These are phyloP conservation scores for Sogatella furcifera DNA, from an alignment of 1,140 invertebrate genomes.

Conservation along the genomic window DNA sequence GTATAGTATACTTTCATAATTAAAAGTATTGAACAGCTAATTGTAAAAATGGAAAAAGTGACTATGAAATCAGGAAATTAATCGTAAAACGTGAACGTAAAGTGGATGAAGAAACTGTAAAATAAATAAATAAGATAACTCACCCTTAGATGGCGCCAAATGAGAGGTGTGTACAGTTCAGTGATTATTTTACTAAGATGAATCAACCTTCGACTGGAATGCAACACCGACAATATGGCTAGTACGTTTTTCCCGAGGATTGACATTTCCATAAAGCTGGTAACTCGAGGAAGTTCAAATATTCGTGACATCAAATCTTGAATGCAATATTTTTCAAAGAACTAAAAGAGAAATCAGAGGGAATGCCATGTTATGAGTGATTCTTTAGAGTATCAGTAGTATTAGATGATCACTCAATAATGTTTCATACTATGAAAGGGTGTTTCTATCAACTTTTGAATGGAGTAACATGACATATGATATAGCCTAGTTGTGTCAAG, in stretches of 20 bases:
- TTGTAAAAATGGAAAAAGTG: too few relatives aligned
- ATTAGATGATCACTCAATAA: too few relatives aligned
- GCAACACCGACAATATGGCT: slow-evolving; percentile 16
- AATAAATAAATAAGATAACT: not conserved
- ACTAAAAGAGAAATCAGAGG: slow-evolving; percentile 2
- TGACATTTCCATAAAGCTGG: slow-evolving; percentile 4
- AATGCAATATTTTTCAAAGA: slow-evolving; percentile 18
- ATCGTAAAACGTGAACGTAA: not conserved
- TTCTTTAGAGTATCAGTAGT: too few relatives aligned
- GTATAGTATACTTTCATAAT: too few relatives aligned
- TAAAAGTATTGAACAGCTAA: too few relatives aligned
- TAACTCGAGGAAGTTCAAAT: slow-evolving; percentile 12
- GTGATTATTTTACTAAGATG: slow-evolving; percentile 21
- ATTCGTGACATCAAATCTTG: slow-evolving; percentile 20
- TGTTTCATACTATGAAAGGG: too few relatives aligned
- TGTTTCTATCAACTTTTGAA: too few relatives aligned
- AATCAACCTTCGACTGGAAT: slow-evolving; percentile 4
- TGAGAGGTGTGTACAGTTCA: slow-evolving; percentile 18
- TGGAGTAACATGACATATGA: too few relatives aligned
- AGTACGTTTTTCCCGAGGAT: slow-evolving; percentile 14
- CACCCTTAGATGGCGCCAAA: slow-evolving; percentile 22
- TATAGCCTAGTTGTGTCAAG: too few relatives aligned
- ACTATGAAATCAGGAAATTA: too few relatives aligned
- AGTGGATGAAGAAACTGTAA: not conserved
- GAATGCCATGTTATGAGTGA: too few relatives aligned